These are phyloP conservation scores for Syrrhaptes paradoxus DNA, from an alignment of 2,113 vertebrate genomes.

Conservation along the genomic window DNA sequence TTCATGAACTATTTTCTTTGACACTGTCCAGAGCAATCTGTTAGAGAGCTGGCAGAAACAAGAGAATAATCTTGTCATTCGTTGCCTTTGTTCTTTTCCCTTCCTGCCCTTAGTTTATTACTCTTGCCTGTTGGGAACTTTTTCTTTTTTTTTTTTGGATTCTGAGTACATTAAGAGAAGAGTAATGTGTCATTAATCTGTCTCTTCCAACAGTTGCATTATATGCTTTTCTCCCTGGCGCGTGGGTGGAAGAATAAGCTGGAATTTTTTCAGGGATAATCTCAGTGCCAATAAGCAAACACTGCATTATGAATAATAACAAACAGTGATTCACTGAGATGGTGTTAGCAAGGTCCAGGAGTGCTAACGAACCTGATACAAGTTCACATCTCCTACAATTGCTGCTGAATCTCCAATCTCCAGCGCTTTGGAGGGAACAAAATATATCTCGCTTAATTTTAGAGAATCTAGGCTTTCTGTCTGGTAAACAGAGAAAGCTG, in stretches of 20 bases:
- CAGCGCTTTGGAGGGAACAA: not conserved
- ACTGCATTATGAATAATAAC: not conserved
- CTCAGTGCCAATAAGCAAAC: constrained; percentile 46
- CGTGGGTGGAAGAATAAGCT: constrained; percentile 13
- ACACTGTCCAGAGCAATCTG: not conserved
- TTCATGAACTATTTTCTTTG: not conserved
- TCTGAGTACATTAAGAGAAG: not conserved
- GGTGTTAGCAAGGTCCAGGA: not conserved
- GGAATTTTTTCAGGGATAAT: not conserved
- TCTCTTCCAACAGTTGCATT: constrained; percentile 30
- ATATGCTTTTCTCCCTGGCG: not conserved
- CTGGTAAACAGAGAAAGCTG: not conserved
- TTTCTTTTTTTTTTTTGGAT: not conserved
- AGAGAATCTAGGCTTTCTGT: not conserved
- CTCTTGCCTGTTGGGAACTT: not conserved
- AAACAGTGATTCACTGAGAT: not conserved
- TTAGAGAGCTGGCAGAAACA: not conserved
- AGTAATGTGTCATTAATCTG: not conserved
- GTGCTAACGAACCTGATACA: not conserved
- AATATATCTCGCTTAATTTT: not conserved
- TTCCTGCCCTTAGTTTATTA: not conserved
- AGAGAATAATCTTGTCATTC: not conserved
- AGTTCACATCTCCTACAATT: not conserved
- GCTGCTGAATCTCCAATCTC: not conserved
- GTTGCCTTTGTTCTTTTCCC: not conserved